A percentile compares a stretch with the other conserved stretches of the same genome.
phyloP scores from a whole-genome alignment of 2,888 invertebrate species.

The Cyclophora albipunctata region DNA sequence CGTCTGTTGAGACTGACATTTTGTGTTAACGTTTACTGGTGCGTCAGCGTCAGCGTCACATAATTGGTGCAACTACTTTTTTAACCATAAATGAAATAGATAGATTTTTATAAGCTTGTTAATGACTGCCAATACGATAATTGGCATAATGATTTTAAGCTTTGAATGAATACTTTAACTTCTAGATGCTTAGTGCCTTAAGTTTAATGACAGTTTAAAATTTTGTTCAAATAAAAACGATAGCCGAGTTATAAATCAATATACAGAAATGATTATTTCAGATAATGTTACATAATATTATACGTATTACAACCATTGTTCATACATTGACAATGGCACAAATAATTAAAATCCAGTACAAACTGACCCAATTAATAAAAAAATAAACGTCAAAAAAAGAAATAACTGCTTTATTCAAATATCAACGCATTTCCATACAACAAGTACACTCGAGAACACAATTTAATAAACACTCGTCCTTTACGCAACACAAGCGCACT shows the following conservation, averaged over 20 bases:
- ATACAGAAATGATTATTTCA: not conserved
- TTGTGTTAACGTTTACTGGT: no score
- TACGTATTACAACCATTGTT: not conserved
- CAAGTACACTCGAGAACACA: constrained; percentile 1
- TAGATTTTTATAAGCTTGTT: no score
- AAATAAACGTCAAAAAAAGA: not conserved
- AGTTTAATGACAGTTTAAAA: not conserved
- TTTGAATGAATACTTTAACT: not conserved
- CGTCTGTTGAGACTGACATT: no score
- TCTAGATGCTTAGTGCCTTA: not conserved
- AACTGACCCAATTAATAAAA: not conserved
- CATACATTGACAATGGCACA: not conserved
- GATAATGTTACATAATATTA: not conserved
- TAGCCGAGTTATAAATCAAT: no score
- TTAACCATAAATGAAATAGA: no score
- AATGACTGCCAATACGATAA: no score
- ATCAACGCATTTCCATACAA: not conserved
- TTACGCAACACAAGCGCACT: not conserved
- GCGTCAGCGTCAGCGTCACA: no score
- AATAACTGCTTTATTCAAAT: not conserved
- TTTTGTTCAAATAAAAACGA: no score
- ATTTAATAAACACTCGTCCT: constrained; percentile 1
- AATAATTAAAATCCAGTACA: not conserved
- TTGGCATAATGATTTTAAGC: no score
- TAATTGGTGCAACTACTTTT: no score